A percentile compares a stretch with the other conserved stretches of the same genome.
Conservation (phyloP, 2,888 invertebrate species). For the Bedellia somnulentella region DNA sequence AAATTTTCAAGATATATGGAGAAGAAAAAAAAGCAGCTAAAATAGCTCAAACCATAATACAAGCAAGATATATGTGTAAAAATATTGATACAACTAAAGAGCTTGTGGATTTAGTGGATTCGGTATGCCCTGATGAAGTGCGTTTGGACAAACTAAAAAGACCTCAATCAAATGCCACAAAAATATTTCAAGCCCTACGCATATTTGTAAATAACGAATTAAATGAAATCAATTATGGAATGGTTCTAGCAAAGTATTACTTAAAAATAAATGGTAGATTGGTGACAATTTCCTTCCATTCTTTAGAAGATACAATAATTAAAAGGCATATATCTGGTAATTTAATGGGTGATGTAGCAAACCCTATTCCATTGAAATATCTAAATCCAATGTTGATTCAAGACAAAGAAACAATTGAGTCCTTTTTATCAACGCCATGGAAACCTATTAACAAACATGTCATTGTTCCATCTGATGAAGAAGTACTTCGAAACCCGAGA, state of each 20-base stretch:
- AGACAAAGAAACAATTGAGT: slow-evolving; percentile 61
- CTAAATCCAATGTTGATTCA: slow-evolving; percentile 64
- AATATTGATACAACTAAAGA: slow-evolving; percentile 81
- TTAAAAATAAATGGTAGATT: slow-evolving; percentile 78
- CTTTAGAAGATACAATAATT: slow-evolving; percentile 90
- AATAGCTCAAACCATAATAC: slow-evolving; percentile 85
- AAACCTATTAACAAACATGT: slow-evolving; percentile 79
- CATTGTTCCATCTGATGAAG: slow-evolving; percentile 69
- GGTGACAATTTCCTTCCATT: slow-evolving; percentile 87
- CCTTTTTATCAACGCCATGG: slow-evolving; percentile 72
- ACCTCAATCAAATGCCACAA: slow-evolving; percentile 81
- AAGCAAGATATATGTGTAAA: slow-evolving; percentile 75
- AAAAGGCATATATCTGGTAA: slow-evolving; percentile 86
- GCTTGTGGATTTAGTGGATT: slow-evolving; percentile 72
- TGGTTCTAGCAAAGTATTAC: slow-evolving; percentile 74
- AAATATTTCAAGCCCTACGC: slow-evolving; percentile 88
- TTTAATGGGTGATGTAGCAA: slow-evolving; percentile 70
- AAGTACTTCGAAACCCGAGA: slow-evolving; percentile 78
- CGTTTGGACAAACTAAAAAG: slow-evolving; percentile 74
- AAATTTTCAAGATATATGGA: slow-evolving; percentile 88
- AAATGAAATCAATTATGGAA: slow-evolving; percentile 90
- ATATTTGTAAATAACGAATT: slow-evolving; percentile 97
- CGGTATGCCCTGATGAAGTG: slow-evolving; percentile 58
- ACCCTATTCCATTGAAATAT: slow-evolving; percentile 72
- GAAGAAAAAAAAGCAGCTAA: slow-evolving; percentile 86